Conservation (phyloP, 2,113 vertebrate genomes). For the Hippocampus abdominalis region DNA sequence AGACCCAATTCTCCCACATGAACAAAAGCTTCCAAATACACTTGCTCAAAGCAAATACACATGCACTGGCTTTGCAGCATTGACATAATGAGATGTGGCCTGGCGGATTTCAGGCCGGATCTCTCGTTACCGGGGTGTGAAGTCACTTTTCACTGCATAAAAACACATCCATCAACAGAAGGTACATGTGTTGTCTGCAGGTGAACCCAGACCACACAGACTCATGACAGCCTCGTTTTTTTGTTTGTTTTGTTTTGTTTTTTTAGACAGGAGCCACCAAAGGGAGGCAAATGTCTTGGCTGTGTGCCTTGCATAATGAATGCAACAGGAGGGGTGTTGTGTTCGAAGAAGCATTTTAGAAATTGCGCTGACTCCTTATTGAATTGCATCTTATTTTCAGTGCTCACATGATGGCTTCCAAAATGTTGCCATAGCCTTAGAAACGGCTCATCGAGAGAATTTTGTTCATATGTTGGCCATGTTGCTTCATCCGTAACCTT, state of each 20-base stretch:
- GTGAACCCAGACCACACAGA: conserved; percentile 22
- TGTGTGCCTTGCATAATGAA: neutral
- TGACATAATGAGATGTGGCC: conserved; percentile 21
- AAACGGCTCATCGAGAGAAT: conserved; percentile 27
- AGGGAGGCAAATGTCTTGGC: neutral
- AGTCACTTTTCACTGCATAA: conserved; percentile 10
- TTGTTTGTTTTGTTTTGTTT: no score
- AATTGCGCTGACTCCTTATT: conserved; percentile 1
- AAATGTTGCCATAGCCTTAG: conserved; percentile 19
- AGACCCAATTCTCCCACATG: conserved; percentile 37
- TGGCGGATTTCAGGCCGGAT: conserved; percentile 41
- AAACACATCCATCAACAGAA: conserved; percentile 43
- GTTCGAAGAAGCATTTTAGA: conserved; percentile 12
- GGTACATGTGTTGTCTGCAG: neutral
- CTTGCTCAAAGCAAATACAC: conserved; percentile 27
- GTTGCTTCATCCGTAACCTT: conserved; percentile 18
- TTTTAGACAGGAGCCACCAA: conserved; percentile 27
- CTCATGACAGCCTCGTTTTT: conserved; percentile 33
- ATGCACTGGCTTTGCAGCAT: neutral
- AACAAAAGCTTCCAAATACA: conserved; percentile 36
- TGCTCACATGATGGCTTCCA: neutral
- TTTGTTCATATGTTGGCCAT: conserved; percentile 16
- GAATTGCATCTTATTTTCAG: neutral
- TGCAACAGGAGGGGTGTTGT: neutral
- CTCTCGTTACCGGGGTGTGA: conserved; percentile 10